Evolutionary conservation across 1,140 invertebrate species (phyloP).

Genomic region (Pemphigus obesinymphae): DNA sequence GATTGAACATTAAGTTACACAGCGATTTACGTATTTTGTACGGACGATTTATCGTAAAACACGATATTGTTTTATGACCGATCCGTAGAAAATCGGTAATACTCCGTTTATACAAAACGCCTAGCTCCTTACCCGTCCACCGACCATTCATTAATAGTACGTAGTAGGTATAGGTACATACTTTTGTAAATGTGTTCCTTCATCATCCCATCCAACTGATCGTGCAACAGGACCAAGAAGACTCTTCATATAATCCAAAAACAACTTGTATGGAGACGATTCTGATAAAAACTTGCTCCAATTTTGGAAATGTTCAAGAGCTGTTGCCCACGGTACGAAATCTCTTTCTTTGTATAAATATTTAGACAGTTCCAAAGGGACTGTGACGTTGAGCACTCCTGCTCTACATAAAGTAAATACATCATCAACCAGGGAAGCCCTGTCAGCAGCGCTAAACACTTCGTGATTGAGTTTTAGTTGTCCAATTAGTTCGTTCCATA

Average conservation of each 20-base stretch:
- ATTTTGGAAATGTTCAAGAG: constrained; percentile 63
- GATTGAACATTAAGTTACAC: too few relatives aligned
- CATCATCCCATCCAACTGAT: constrained; percentile 63
- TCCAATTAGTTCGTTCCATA: constrained; percentile 69
- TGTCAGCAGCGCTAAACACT: constrained; percentile 64
- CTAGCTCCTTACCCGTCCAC: too few relatives aligned
- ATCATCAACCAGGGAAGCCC: constrained; percentile 71
- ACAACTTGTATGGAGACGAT: constrained; percentile 61
- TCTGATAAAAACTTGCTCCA: constrained; percentile 65
- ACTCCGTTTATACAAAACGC: too few relatives aligned
- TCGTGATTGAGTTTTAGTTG: constrained; percentile 65
- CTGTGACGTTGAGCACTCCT: constrained; percentile 62
- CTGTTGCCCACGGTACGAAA: constrained; percentile 70
- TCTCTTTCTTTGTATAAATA: constrained; percentile 69
- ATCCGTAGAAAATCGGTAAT: too few relatives aligned
- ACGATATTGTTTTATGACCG: too few relatives aligned
- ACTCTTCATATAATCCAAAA: constrained; percentile 59
- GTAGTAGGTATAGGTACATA: constrained; percentile 48
- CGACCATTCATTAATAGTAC: too few relatives aligned
- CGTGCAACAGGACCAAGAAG: constrained; percentile 60
- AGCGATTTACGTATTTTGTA: too few relatives aligned
- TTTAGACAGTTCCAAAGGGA: constrained; percentile 63
- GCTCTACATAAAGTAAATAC: constrained; percentile 66
- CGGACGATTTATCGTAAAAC: too few relatives aligned
- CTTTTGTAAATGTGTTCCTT: constrained; percentile 64